Conservation (phyloP, 1,140 invertebrate genomes). For the Drosophila pandora region DNA sequence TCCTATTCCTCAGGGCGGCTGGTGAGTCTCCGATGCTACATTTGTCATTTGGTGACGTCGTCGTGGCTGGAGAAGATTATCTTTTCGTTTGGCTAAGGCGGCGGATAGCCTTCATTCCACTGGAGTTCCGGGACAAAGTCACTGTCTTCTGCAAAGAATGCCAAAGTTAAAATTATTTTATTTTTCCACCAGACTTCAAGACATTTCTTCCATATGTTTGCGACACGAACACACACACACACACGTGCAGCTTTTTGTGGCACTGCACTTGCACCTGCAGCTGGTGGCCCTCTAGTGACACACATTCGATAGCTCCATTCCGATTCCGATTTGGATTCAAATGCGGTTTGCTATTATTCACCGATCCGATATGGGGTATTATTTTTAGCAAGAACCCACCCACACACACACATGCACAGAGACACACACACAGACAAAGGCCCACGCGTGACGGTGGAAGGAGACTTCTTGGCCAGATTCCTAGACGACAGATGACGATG, state of each 20-base stretch:
- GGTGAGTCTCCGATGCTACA: slow-evolving; percentile 51
- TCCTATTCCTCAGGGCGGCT: slow-evolving; percentile 54
- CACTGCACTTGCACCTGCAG: slow-evolving; percentile 8
- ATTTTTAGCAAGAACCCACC: slow-evolving; percentile 47
- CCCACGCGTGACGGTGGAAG: slow-evolving; percentile 18
- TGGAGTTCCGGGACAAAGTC: slow-evolving; percentile 7
- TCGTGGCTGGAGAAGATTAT: slow-evolving; percentile 12
- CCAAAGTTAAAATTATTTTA: slow-evolving; percentile 26
- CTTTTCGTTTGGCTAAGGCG: slow-evolving; percentile 3
- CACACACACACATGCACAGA: slow-evolving; percentile 19
- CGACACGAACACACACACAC: slow-evolving; percentile 31
- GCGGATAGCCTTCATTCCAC: slow-evolving; percentile 5
- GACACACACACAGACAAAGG: slow-evolving; percentile 24
- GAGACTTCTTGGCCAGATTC: slow-evolving; percentile 63
- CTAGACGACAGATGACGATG: slow-evolving; percentile 37
- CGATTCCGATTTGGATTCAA: slow-evolving; percentile 16
- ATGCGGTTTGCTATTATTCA: slow-evolving; percentile 35
- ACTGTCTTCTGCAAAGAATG: slow-evolving; percentile 48
- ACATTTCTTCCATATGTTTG: slow-evolving; percentile 65
- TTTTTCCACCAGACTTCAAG: not conserved
- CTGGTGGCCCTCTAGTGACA: slow-evolving; percentile 47
- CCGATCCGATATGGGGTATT: slow-evolving; percentile 25
- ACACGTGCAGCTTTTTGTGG: not conserved
- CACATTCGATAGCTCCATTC: slow-evolving; percentile 57
- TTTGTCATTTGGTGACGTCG: slow-evolving; percentile 52